phyloP scores from a whole-genome alignment of 2,797 vertebrate genomes.

The Spizella passerina region DNA sequence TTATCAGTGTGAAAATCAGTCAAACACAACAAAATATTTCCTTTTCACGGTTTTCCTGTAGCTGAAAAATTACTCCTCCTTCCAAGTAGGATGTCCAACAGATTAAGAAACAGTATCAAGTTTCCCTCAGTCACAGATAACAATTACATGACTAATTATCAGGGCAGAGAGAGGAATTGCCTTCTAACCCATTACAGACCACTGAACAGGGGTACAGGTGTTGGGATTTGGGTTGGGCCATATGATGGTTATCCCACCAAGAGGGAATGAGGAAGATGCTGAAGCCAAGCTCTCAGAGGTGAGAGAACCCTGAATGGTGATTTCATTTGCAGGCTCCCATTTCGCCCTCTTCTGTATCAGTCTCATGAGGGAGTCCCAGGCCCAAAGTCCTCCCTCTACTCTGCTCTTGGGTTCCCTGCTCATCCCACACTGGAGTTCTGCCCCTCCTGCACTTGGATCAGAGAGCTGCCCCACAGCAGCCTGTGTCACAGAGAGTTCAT shows the following conservation, averaged over 20 bases:
- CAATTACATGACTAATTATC: not conserved
- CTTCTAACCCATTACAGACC: not conserved
- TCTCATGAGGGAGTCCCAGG: not conserved
- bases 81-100: conserved; percentile 13
- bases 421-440: not conserved
- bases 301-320: not conserved
- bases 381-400: not conserved
- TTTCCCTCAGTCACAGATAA: conserved; percentile 1
- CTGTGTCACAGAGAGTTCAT: not conserved
- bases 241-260: not conserved
- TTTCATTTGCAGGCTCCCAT: not conserved
- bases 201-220: fast-evolving
- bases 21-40: conserved; percentile 32
- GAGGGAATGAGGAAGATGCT: not conserved
- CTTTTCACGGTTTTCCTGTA: not conserved
- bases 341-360: not conserved
- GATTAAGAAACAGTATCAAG: not conserved
- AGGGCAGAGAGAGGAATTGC: not conserved
- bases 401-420: not conserved
- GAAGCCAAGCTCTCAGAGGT: not conserved
- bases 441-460: not conserved
- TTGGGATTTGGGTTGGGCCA: not conserved
- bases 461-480: not conserved
- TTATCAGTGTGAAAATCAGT: not conserved
- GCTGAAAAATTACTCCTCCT: conserved; percentile 18